Percentiles rank a stretch among this genome's conserved stretches.
Evolutionary conservation across 2,888 invertebrate genomes (phyloP).

Genomic region (Lutraria lutraria): DNA sequence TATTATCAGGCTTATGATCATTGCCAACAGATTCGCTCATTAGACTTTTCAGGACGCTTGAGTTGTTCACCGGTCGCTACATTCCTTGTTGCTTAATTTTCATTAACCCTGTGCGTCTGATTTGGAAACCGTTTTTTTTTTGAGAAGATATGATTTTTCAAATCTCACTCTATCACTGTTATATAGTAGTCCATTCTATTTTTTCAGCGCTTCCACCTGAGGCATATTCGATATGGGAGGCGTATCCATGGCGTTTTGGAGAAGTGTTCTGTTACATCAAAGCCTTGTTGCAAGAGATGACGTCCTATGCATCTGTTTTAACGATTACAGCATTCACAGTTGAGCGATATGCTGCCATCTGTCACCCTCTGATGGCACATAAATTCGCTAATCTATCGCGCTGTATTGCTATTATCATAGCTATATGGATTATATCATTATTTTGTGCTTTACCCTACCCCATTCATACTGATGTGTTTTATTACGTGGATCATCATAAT

Average conservation of each 20-base stretch:
- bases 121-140: no score
- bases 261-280: constrained; percentile 87
- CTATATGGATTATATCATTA: constrained; percentile 93
- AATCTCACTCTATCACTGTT: no score
- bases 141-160: no score
- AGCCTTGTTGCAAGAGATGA: constrained; percentile 88
- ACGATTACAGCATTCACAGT: constrained; percentile 97
- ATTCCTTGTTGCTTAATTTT: no score
- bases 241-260: constrained; percentile 87
- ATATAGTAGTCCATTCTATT: constrained; percentile 26
- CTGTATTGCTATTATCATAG: constrained; percentile 93
- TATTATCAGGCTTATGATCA: no score
- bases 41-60: no score
- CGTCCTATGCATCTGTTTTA: constrained; percentile 95
- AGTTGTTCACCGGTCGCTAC: no score
- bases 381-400: constrained; percentile 94
- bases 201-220: constrained; percentile 87
- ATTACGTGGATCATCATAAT: constrained; percentile 68
- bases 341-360: constrained; percentile 95
- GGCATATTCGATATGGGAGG: constrained; percentile 87
- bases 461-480: constrained; percentile 81
- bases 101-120: no score
- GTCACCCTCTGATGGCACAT: constrained; percentile 94
- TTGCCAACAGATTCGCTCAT: no score
- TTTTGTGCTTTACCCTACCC: constrained; percentile 89